phyloP scores from a whole-genome alignment of 1,140 invertebrate species.

The Choristoneura fumiferana region DNA sequence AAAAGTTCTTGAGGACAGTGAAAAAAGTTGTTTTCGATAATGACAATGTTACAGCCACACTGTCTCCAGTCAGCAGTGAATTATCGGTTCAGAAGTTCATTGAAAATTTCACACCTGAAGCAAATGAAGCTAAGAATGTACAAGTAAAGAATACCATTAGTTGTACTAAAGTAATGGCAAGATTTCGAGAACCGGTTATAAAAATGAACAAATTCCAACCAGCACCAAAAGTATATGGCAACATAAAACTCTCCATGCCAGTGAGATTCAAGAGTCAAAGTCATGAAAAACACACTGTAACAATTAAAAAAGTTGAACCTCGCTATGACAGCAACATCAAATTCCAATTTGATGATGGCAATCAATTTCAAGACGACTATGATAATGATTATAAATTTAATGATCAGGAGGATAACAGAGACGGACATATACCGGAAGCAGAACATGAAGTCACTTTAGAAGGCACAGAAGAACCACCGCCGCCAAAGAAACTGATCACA shows the following conservation, averaged over 20 bases:
- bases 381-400: constrained; percentile 27
- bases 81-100: constrained; percentile 58
- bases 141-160: constrained; percentile 29
- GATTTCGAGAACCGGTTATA: constrained; percentile 33
- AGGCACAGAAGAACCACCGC: constrained; percentile 27
- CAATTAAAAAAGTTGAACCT: constrained; percentile 39
- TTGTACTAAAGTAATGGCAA: constrained; percentile 29
- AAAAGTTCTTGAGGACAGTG: constrained; percentile 45
- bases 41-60: constrained; percentile 26
- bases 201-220: constrained; percentile 45
- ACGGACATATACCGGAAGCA: constrained; percentile 47
- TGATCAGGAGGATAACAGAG: constrained; percentile 9
- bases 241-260: constrained; percentile 39
- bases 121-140: constrained; percentile 22
- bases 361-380: constrained; percentile 18
- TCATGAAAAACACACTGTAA: constrained; percentile 28
- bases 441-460: constrained; percentile 58
- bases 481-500: constrained; percentile 19
- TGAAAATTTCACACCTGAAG: constrained; percentile 59
- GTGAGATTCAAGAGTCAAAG: constrained; percentile 36
- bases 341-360: not conserved
- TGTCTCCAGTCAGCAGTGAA: constrained; percentile 36
- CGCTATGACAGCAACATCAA: not conserved
- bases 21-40: constrained; percentile 38
- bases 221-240: not conserved